These are phyloP conservation scores for Euzophera pinguis DNA, from an alignment of 2,888 invertebrate species.

Conservation along the genomic window DNA sequence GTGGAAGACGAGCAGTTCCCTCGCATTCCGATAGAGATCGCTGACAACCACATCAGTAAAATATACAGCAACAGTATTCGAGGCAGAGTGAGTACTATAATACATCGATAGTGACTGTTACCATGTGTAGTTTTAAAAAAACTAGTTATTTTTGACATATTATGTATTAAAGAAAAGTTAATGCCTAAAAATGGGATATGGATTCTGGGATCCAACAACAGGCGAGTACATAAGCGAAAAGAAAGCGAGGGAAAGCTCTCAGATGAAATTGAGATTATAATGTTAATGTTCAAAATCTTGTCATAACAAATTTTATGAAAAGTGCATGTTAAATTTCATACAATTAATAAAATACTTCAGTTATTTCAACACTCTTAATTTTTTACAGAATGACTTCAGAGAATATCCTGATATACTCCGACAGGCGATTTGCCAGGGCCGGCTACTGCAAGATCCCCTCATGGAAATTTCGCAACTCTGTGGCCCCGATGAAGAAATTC, in stretches of 20 bases:
- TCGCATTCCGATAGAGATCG: constrained; percentile 91
- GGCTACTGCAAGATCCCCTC: constrained; percentile 96
- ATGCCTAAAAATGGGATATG: too few species aligned
- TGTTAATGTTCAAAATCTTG: too few species aligned
- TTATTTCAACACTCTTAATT: constrained; percentile 10
- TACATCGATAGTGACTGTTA: too few species aligned
- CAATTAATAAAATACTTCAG: background rate
- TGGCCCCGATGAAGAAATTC: constrained; percentile 96
- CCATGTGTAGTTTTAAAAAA: background rate
- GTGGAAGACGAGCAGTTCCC: constrained; percentile 93
- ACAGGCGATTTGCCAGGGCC: constrained; percentile 95
- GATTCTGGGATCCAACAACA: too few species aligned
- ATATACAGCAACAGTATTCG: constrained; percentile 95
- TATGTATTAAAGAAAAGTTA: too few species aligned
- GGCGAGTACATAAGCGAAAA: too few species aligned
- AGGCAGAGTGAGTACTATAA: constrained; percentile 80
- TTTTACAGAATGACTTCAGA: constrained; percentile 86
- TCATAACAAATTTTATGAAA: too few species aligned
- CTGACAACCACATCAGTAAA: constrained; percentile 96
- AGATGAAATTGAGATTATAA: too few species aligned
- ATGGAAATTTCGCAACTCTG: constrained; percentile 98
- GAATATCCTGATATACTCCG: constrained; percentile 95
- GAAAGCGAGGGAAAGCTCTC: too few species aligned
- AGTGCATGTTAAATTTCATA: background rate
- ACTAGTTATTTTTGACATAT: too few species aligned